phyloP scores from a whole-genome alignment of 2,888 invertebrate genomes.

The Xestia rhomboidea region DNA sequence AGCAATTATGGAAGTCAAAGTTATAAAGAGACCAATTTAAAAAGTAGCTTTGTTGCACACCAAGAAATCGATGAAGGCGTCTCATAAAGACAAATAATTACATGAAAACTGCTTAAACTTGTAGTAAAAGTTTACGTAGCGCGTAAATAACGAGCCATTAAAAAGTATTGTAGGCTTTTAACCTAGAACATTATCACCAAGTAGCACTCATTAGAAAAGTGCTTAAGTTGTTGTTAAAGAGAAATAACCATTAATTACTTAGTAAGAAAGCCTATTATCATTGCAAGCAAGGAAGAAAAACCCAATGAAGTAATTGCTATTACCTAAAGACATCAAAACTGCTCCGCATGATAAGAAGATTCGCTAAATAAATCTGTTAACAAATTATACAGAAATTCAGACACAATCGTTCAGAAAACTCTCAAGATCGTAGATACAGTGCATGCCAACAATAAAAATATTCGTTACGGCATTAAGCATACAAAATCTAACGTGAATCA shows the following conservation, averaged over 20 bases:
- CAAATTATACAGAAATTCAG: background rate
- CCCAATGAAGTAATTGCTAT: background rate
- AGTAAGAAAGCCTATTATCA: background rate
- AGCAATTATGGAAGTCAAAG: background rate
- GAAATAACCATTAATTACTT: background rate
- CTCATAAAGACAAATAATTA: conserved; percentile 2
- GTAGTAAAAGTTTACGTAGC: conserved; percentile 38
- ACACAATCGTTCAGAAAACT: conserved; percentile 11
- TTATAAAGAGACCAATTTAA: background rate
- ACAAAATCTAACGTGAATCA: conserved; percentile 42
- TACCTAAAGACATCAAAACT: background rate
- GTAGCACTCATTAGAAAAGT: conserved; percentile 29
- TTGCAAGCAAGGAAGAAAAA: background rate
- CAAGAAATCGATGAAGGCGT: background rate
- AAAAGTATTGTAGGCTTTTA: conserved; percentile 44
- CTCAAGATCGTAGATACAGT: conserved; percentile 35
- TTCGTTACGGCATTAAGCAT: conserved; percentile 54
- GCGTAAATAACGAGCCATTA: conserved; percentile 29
- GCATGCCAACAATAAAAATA: conserved; percentile 51
- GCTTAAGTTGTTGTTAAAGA: background rate
- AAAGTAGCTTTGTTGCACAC: background rate
- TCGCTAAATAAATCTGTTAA: background rate
- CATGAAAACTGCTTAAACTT: conserved; percentile 20
- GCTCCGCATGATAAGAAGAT: background rate
- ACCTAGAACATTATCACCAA: conserved; percentile 43